Percentiles rank a stretch among this genome's conserved stretches.
Evolutionary conservation across 1,140 invertebrate species (phyloP).

Genomic region (Theocolax elegans): DNA sequence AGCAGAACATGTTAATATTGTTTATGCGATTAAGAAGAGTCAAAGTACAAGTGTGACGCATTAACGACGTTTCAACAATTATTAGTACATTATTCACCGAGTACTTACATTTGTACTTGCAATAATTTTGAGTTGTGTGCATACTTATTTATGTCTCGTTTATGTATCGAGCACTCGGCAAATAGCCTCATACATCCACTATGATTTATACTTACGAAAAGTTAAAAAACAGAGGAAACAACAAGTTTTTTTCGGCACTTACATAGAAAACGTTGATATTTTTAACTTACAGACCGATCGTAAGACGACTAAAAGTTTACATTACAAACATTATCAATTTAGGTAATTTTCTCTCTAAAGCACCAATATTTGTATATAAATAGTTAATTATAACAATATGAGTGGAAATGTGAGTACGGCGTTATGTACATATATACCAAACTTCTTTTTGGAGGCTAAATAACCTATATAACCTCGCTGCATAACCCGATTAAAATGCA

Average conservation of each 20-base stretch:
- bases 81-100: constrained; percentile 25
- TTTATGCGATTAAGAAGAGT: constrained; percentile 1
- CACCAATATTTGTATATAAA: constrained; percentile 31
- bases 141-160: constrained; percentile 1
- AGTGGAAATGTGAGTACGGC: too few species aligned
- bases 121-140: constrained; percentile 5
- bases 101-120: constrained; percentile 34
- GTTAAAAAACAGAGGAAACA: constrained; percentile 23
- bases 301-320: constrained; percentile 21
- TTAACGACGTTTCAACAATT: constrained; percentile 30
- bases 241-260: constrained; percentile 5
- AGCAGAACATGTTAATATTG: not conserved
- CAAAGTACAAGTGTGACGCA: constrained; percentile 14
- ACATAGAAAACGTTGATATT: not conserved
- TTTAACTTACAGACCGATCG: not conserved
- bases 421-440: too few species aligned
- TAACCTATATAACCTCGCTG: too few species aligned
- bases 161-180: constrained; percentile 7
- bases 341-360: constrained; percentile 22
- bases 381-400: constrained; percentile 13
- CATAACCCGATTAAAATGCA: too few species aligned
- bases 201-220: constrained; percentile 30
- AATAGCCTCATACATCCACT: constrained; percentile 2
- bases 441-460: too few species aligned
- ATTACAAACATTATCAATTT: constrained; percentile 12